Base-by-base conservation (phyloP, 1,140 invertebrate genomes). In the Alviniconcha marisindica region DNA sequence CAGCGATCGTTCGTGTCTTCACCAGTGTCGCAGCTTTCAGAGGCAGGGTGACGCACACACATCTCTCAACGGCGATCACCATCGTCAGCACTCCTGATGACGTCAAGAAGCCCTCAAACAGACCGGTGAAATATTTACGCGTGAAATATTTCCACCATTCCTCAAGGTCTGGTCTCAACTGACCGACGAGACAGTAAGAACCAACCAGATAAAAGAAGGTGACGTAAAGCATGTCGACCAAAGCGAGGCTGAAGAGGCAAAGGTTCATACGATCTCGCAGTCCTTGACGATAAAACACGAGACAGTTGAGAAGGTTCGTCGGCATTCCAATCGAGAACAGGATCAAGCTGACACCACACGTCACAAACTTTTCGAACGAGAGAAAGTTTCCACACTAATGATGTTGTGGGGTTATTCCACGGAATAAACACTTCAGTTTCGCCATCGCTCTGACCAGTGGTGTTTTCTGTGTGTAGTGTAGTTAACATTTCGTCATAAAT, bases 221-320 rank as follows among this genome's bases (percentile, higher is more conserved):
- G 2, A 77, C 48, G 15, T 31, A 77, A 3, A 77, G 44, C n/a
- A 77, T 14, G 28, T 77, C 76, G n/a, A 54, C 51, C 12, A 77
- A 21, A 1, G 76, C 48, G 15, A 77, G 76, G 21, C 76, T 33
- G 76, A 77, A 77, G 14, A 77, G 76, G 21, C 44, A 56, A 21
- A 77, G 76, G 31, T 77, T 77, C 76, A 77, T 77, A 12, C 76
- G 76, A n/a, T 77, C 76, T 36, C 76, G 40, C 44, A 77, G 48
- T 14, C 76, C 76, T 48, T 77, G 76, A 0, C 76, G 7, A 33
- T 28, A 51, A 33, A 77, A 77, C 44, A 77, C 76, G 3, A 77
- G 31, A 1, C n/a, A 33, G 76, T 44, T 77, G 76, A 77, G 15
- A 21, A 77, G 28, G 76, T 51, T 77, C 44, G 44, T 15, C 2